Evolutionary conservation across 1,140 invertebrate genomes (phyloP), one percentile per base, ranked within the genome.

Genomic region (Catajapyx aquilonaris): DNA sequence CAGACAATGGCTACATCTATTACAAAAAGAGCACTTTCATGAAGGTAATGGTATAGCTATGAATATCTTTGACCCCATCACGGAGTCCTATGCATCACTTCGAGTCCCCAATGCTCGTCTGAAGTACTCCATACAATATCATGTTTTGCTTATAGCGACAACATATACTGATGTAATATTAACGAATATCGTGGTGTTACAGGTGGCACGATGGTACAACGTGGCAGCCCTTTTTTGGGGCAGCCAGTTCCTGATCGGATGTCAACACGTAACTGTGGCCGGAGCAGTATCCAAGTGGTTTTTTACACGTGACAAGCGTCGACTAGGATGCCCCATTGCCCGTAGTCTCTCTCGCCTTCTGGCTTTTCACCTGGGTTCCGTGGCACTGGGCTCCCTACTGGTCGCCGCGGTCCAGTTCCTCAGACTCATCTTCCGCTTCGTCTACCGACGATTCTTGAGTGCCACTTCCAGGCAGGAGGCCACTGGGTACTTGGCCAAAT

Each of bases 241-340:
- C n/a, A 57, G 56, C 21, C 72, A 81, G 53, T 81, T 83, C 48
- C 65, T 73, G 31, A 54, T 77, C 22, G 73, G 74, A 15, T 80
- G 76, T 52, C 78, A 85, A 46, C 71, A 81, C 50, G 68, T 81
- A 54, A 61, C 79, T 0, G 69, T 83, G 30, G 73, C 74, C 25
- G 73, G 74, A n/a, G 64, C 76, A 20, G 71, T 83, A 5, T 62
- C 73, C 0, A 61, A 58, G 9, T 85, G 79, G 78, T 84, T 73
- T 49, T 85, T 81, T 46, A 69, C 69, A 17, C 71, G 77, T 46
- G 62, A 79, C 38, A 81, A 81, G 52, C 58, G 52, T 4, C 47
- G 57, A 4, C 44, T 81, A 10, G 57, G 58, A 1, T 59, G 60
- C 34, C 68, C 77, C 0, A 67, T 78, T 20, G 41, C 53, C 2